Evolutionary conservation across 1,140 invertebrate species (phyloP).

Genomic region (Lasioglossum albipes): DNA sequence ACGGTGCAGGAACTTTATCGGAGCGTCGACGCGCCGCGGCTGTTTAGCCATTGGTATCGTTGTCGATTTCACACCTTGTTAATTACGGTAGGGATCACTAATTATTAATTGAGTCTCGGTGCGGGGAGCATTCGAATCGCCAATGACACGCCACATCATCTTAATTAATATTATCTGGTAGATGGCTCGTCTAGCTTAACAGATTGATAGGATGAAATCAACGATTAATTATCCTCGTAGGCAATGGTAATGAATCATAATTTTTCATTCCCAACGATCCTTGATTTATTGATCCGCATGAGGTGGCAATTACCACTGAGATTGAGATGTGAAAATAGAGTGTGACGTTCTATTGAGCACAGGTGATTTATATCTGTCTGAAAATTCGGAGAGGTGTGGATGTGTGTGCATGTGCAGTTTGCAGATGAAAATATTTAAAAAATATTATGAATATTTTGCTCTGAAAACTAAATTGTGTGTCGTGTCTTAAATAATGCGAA

Average conservation of each 20-base stretch:
- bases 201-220: background rate
- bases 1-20: constrained; percentile 14
- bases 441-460: no score
- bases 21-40: background rate
- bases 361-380: background rate
- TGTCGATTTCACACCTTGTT: constrained; percentile 17
- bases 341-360: background rate
- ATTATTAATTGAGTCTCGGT: constrained; percentile 20
- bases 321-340: background rate
- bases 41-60: background rate
- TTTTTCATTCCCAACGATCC: background rate
- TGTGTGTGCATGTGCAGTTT: no score
- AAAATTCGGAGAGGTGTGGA: background rate
- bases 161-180: constrained; percentile 27
- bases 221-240: background rate
- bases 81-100: constrained; percentile 13
- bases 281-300: background rate
- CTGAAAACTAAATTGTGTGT: no score
- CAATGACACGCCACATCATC: background rate
- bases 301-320: background rate
- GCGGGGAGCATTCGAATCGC: background rate
- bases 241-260: background rate
- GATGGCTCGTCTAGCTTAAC: background rate
- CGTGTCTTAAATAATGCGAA: no score
- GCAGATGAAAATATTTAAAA: no score